These are phyloP conservation scores for Mythimna albipuncta DNA, from an alignment of 2,888 invertebrate genomes.

Conservation along the genomic window DNA sequence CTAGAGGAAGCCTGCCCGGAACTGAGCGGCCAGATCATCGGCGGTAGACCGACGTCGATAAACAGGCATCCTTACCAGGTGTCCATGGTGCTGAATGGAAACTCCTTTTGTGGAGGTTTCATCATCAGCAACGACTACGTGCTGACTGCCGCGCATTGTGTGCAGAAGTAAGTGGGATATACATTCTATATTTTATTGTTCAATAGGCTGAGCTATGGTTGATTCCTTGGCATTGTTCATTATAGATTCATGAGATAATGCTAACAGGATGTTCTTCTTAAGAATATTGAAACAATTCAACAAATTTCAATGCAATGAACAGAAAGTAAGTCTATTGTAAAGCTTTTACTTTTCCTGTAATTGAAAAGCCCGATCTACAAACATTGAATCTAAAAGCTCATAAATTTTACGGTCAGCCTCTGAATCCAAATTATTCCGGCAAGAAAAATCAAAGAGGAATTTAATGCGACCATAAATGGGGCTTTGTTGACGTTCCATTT, in stretches of 20 bases:
- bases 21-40: constrained; percentile 86
- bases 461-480: constrained; percentile 60
- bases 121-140: constrained; percentile 84
- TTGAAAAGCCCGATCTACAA: constrained; percentile 25
- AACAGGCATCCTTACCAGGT: constrained; percentile 85
- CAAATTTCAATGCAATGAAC: background rate
- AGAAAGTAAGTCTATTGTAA: constrained; percentile 8
- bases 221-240: background rate
- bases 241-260: background rate
- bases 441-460: constrained; percentile 54
- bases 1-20: constrained; percentile 83
- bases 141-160: constrained; percentile 87
- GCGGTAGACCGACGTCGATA: constrained; percentile 83
- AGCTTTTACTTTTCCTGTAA: constrained; percentile 13
- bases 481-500: constrained; percentile 60
- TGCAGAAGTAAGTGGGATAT: constrained; percentile 82
- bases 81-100: constrained; percentile 86
- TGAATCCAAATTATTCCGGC: constrained; percentile 43
- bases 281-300: background rate
- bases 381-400: constrained; percentile 43
- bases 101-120: constrained; percentile 88
- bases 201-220: background rate
- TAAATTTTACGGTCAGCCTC: constrained; percentile 36
- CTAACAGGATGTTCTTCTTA: background rate
- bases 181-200: background rate